Conservation (phyloP, 1,140 invertebrate species). For the Orussus abietinus region DNA sequence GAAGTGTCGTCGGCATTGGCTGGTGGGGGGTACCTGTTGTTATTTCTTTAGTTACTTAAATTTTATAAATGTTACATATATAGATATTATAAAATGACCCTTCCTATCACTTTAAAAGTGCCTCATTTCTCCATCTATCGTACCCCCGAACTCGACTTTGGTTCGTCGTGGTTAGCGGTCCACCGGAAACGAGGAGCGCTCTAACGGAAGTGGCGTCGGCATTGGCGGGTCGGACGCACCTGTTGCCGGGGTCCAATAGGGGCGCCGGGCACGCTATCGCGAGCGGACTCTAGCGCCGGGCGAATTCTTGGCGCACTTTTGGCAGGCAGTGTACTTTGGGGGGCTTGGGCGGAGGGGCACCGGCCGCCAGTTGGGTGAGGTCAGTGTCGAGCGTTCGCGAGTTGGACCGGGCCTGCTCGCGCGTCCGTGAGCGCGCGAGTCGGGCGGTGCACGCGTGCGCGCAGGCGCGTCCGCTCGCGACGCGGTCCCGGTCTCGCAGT, state of each 20-base stretch:
- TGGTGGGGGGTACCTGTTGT: no score
- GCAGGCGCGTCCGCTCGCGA: slow-evolving; percentile 26
- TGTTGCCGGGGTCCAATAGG: slow-evolving; percentile 27
- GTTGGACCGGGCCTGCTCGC: slow-evolving; percentile 45
- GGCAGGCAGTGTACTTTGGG: slow-evolving; percentile 42
- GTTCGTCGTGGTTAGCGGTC: no score
- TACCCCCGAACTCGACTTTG: no score
- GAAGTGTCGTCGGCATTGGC: no score
- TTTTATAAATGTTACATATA: no score
- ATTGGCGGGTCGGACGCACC: slow-evolving; percentile 17
- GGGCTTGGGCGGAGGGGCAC: slow-evolving; percentile 13
- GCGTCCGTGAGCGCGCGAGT: slow-evolving; percentile 12
- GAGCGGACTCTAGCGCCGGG: slow-evolving; percentile 23
- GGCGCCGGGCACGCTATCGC: slow-evolving; percentile 21
- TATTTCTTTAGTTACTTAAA: no score
- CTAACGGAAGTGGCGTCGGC: no score
- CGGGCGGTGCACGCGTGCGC: slow-evolving; percentile 14
- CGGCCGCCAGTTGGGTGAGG: slow-evolving; percentile 49
- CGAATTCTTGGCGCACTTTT: slow-evolving; percentile 47
- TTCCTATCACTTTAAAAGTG: no score
- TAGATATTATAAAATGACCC: no score
- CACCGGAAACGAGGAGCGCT: no score
- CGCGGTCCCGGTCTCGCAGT: slow-evolving; percentile 44
- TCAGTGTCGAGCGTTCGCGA: slow-evolving; percentile 49
- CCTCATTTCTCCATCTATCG: no score